Evolutionary conservation across 2,113 vertebrate genomes (phyloP).

Genomic region (Aptenodytes patagonicus): DNA sequence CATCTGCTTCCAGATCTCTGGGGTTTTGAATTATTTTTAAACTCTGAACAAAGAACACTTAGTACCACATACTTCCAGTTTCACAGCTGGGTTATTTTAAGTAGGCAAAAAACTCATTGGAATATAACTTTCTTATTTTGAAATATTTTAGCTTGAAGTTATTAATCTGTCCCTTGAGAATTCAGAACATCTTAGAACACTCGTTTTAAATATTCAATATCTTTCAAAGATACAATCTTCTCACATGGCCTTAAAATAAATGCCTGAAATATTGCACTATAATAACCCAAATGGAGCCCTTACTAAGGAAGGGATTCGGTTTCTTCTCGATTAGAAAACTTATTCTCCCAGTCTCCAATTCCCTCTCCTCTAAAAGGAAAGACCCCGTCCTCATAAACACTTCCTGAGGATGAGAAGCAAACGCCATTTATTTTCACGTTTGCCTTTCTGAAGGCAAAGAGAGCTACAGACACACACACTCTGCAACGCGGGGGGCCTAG

Average conservation of each 20-base stretch:
- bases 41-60: constrained; percentile 62
- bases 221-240: not conserved
- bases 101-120: not conserved
- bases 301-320: not conserved
- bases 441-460: not conserved
- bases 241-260: not conserved
- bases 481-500: not conserved
- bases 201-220: not conserved
- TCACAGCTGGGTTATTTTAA: constrained; percentile 61
- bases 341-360: not conserved
- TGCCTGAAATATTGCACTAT: not conserved
- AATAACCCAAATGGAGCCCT: not conserved
- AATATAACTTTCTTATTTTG: constrained; percentile 29
- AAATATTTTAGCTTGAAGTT: constrained; percentile 34
- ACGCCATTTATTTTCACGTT: not conserved
- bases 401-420: not conserved
- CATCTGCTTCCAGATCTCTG: constrained; percentile 56
- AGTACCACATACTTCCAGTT: constrained; percentile 51
- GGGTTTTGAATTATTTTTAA: constrained; percentile 52
- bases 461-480: fast-evolving
- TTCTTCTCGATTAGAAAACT: not conserved
- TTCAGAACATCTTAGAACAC: constrained; percentile 1
- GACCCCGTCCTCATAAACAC: not conserved
- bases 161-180: constrained; percentile 4
- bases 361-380: not conserved